Conservation (phyloP, 2,888 invertebrate species). For the Creontiades dilutus region DNA sequence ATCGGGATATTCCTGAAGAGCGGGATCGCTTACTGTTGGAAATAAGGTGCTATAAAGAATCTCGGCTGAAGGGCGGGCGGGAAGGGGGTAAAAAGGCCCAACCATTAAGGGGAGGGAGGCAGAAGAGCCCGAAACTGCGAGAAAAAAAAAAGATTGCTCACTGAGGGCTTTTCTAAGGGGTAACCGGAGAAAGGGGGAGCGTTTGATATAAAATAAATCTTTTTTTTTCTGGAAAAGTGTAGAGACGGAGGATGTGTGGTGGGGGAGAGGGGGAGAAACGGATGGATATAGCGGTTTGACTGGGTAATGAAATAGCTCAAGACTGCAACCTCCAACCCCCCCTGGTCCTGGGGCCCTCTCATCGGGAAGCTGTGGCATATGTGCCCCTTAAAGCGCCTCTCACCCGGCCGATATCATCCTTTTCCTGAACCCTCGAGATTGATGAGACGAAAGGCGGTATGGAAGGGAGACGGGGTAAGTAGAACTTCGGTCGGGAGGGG, state of each 20-base stretch:
- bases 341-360: not conserved
- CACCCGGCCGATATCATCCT: conserved; percentile 37
- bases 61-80: not conserved
- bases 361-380: conserved; percentile 53
- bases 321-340: not conserved
- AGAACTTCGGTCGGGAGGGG: not conserved
- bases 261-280: conserved; percentile 12
- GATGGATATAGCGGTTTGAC: conserved; percentile 58
- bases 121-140: conserved; percentile 15
- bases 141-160: conserved; percentile 24
- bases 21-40: conserved; percentile 10
- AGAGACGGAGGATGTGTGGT: not conserved
- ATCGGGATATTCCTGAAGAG: conserved; percentile 37
- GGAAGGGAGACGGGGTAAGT: not conserved
- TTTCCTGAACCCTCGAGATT: conserved; percentile 57
- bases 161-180: conserved; percentile 7
- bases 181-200: conserved; percentile 12
- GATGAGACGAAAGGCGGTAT: conserved; percentile 35
- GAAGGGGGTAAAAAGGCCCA: not conserved
- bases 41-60: conserved; percentile 60
- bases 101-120: not conserved
- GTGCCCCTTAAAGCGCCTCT: conserved; percentile 48
- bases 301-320: conserved; percentile 62
- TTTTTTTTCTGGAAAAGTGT: conserved; percentile 51
- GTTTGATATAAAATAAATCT: conserved; percentile 63